phyloP scores from a whole-genome alignment of 2,113 vertebrate species.

The Lucifuga dentata region DNA sequence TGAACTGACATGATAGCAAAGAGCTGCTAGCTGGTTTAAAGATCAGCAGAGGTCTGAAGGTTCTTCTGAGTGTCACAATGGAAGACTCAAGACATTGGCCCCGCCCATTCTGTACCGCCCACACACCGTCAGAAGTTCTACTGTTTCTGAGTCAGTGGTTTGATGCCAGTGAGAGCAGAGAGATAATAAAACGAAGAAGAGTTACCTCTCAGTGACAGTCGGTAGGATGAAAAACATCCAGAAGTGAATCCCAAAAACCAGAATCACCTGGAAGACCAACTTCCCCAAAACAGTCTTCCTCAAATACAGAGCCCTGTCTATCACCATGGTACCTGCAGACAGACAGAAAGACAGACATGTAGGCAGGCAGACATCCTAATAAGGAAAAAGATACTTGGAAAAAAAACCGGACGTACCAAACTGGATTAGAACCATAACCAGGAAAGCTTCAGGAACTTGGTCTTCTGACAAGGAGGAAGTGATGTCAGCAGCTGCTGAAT shows the following conservation, averaged over 20 bases:
- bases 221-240: conserved; percentile 71
- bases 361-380: not conserved
- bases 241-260: conserved; percentile 70
- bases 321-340: conserved; percentile 65
- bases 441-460: conserved; percentile 92
- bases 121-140: too few species aligned
- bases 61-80: too few species aligned
- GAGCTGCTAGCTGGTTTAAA: too few species aligned
- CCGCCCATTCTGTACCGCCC: too few species aligned
- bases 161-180: not conserved
- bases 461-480: conserved; percentile 95
- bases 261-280: conserved; percentile 62
- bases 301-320: conserved; percentile 67
- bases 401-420: conserved; percentile 82
- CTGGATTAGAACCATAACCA: conserved; percentile 97
- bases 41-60: too few species aligned
- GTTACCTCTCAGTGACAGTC: conserved; percentile 62
- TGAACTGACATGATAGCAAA: too few species aligned
- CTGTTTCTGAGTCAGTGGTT: too few species aligned
- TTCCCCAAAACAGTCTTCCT: conserved; percentile 68
- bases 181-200: not conserved
- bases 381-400: not conserved
- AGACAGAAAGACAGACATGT: not conserved
- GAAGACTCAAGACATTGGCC: too few species aligned
- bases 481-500: conserved; percentile 94